phyloP scores from a whole-genome alignment of 2,888 invertebrate species.

The Fragum whitleyi region DNA sequence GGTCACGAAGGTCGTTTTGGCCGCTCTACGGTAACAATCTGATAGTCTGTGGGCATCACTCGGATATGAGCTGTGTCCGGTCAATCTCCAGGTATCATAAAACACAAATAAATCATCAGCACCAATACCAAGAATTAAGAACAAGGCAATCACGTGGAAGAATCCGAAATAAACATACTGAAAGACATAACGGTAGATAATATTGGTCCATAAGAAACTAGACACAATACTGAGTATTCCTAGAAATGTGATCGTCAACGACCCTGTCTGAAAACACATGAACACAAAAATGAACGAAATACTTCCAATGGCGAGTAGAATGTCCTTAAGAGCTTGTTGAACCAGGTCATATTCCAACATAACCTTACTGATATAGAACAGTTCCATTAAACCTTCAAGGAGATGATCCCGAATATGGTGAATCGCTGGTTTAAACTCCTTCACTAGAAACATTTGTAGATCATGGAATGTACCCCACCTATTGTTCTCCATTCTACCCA shows the following conservation, averaged over 20 bases:
- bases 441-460: conserved; percentile 52
- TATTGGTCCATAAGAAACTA: conserved; percentile 72
- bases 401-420: conserved; percentile 59
- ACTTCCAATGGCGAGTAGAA: conserved; percentile 75
- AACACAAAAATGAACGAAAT: conserved; percentile 77
- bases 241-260: conserved; percentile 65
- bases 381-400: conserved; percentile 53
- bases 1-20: conserved; percentile 81
- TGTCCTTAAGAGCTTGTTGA: conserved; percentile 70
- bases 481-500: conserved; percentile 31
- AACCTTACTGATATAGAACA: conserved; percentile 67
- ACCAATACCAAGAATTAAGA: conserved; percentile 83
- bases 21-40: conserved; percentile 78
- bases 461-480: conserved; percentile 38
- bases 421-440: conserved; percentile 61
- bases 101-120: conserved; percentile 83
- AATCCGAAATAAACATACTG: conserved; percentile 79
- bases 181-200: conserved; percentile 73
- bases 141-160: conserved; percentile 82
- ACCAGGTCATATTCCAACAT: conserved; percentile 66
- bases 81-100: conserved; percentile 81
- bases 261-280: conserved; percentile 71
- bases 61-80: conserved; percentile 68
- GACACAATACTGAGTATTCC: conserved; percentile 71
- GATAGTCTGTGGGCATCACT: conserved; percentile 77